Base-by-base conservation (phyloP, 1,140 invertebrate species). In the Gryllus bimaculatus region DNA sequence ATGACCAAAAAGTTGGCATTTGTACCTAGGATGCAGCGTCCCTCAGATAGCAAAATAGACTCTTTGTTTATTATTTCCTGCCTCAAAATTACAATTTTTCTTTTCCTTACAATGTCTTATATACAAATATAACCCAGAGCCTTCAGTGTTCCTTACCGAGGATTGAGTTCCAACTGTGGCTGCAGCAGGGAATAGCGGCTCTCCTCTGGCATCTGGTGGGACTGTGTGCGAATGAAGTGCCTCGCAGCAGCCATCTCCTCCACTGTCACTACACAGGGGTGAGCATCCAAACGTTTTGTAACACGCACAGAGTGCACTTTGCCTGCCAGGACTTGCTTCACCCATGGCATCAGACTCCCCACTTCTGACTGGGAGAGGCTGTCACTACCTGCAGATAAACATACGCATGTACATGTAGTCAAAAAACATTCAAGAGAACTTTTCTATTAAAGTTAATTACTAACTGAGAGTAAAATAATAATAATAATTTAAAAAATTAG, bases 161-260 rank as follows among this genome's bases (percentile, higher is more conserved):
- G 92, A 87, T 99, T 99, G 76, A 99, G 92, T 87, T 99, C 96
- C 48, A 99, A 88, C 81, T 95, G 93, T 0, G 97, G 96, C 84
- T 97, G 94, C 48, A 99, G 87, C 20, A 98, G 85, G 3, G 93
- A 91, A 83, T 93, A 96, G 82, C 95, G 89, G 83, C 95, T 93
- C 82, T 97, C 95, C 82, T 97, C 94, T 0, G 91, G 90, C 48
- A 97, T 87, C 82, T 93, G 91, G 83, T 95, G 92, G 77, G 94
- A 91, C 83, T 97, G 95, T 8, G 96, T 96, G 76, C 93, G 90
- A 79, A 99, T 92, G 83, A 99, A 98, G 86, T 99, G 97, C 80
- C 97, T 87, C 0, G 96, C 96, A 12, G 95, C 94, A 0, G 94
- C 96, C 96, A 99, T 98, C 86, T 99, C 96, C 83, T 95, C 93